These are phyloP conservation scores for Brachionus angularis DNA, from an alignment of 1,140 invertebrate species.

Conservation along the genomic window DNA sequence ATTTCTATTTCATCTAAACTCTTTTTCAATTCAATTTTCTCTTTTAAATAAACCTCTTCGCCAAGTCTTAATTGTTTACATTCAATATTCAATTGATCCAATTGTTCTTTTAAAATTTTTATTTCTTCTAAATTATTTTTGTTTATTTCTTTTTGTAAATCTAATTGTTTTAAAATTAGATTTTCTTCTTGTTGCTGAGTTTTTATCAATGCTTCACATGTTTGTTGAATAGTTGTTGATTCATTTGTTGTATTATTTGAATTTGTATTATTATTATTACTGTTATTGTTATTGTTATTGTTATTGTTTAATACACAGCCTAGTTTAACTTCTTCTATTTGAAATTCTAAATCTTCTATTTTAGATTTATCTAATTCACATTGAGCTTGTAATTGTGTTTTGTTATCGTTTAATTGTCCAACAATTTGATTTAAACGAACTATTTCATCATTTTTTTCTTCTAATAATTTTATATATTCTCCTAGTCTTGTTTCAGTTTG, in stretches of 20 bases:
- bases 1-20: conserved; percentile 59
- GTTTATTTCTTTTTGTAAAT: conserved; percentile 15
- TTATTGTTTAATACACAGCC: conserved; percentile 46
- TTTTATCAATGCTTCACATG: not conserved
- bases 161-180: conserved; percentile 1
- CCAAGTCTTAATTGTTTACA: not conserved
- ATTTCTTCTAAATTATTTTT: conserved; percentile 27
- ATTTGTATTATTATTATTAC: not conserved
- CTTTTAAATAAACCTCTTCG: conserved; percentile 6
- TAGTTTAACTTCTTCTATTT: conserved; percentile 77
- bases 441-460: conserved; percentile 52
- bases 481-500: conserved; percentile 54
- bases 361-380: conserved; percentile 57
- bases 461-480: conserved; percentile 61
- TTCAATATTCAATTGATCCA: conserved; percentile 13
- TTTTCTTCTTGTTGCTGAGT: not conserved
- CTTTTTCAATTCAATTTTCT: not conserved
- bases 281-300: conserved; percentile 23
- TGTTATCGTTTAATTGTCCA: conserved; percentile 71
- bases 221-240: not conserved
- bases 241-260: not conserved
- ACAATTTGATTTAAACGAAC: conserved; percentile 49
- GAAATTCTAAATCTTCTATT: conserved; percentile 83
- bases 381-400: conserved; percentile 54
- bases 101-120: conserved; percentile 37